Base-by-base conservation (phyloP, 1,140 invertebrate species). In the Harpegnathos saltator region DNA sequence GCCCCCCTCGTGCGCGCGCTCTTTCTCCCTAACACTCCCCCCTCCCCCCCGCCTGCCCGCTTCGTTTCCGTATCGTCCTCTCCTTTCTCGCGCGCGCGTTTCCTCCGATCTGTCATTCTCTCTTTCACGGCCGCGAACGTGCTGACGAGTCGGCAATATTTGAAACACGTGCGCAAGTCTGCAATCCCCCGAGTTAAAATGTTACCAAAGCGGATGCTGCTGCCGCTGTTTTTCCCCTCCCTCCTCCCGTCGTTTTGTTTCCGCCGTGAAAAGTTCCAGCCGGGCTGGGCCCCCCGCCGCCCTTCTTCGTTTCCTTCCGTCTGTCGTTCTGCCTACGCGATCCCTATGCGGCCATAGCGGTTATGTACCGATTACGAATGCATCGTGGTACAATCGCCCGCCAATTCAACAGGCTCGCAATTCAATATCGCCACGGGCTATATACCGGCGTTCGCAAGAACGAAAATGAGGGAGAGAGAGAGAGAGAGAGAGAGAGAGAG, bases 111-210 rank as follows among this genome's bases (percentile, higher is more conserved):
- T 26, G 12, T 62, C 78, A 17, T 74, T 83, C 29, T 29, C 29
- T 29, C 50, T 56, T 68, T 77, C 62, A 65, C 52, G 17, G 54
- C 38, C 19, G 24, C 19, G 7, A 63, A 15, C 52, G 26, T 14
- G 65, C 22, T 33, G n/a, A n/a, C 73, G 58, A 74, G 19, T 54
- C 61, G 24, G 61, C n/a, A 50, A 78, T 78, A 83, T 38, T n/a
- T 22, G 81, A 65, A 58, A 26, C 62, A n/a, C 33, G 33, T 33
- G 38, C 17, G 62, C 52, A 15, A 78, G 50, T 33, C 19, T 4
- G 38, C 54, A 33, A 83, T 83, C 22, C 33, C 38, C 0, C n/a
- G 19, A 54, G 52, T 75, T 77, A 66, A 77, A 83, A 38, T 22
- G 14, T 68, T 66, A 52, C 19, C 54, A 50, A 22, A 48, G 72